A percentile compares a stretch with the other conserved stretches of the same genome.
Evolutionary conservation across 1,140 invertebrate species (phyloP).

Genomic region (Nymphalis io): DNA sequence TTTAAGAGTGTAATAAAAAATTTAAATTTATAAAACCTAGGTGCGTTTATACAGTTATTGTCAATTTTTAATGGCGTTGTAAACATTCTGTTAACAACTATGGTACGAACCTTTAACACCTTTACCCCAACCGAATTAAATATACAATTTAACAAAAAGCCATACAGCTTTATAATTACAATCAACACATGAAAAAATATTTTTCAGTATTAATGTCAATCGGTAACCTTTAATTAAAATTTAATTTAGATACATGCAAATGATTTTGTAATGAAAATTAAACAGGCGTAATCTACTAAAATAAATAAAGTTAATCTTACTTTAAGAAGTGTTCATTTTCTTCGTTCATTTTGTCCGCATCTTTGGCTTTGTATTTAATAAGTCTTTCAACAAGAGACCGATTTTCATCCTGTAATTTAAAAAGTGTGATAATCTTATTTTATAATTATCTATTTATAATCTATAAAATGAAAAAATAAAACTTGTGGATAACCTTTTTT

Average conservation of each 20-base stretch:
- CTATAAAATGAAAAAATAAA: slow-evolving; percentile 8
- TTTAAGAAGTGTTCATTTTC: slow-evolving; percentile 96
- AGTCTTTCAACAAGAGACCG: slow-evolving; percentile 91
- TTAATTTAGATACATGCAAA: slow-evolving; percentile 19
- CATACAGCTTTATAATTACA: slow-evolving; percentile 9
- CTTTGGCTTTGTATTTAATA: slow-evolving; percentile 94
- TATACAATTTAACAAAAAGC: slow-evolving; percentile 23
- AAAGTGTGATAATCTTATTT: not conserved
- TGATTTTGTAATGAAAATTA: slow-evolving; percentile 15
- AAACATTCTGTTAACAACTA: slow-evolving; percentile 25
- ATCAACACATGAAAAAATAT: not conserved
- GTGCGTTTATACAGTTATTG: slow-evolving; percentile 22
- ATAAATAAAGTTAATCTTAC: slow-evolving; percentile 79
- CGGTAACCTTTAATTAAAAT: not conserved
- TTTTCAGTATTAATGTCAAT: not conserved
- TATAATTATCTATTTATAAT: not conserved
- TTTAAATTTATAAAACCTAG: slow-evolving; percentile 1
- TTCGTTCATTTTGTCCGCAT: slow-evolving; percentile 96
- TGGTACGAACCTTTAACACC: slow-evolving; percentile 32
- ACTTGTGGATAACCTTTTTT: slow-evolving; percentile 32
- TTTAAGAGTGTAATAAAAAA: not conserved
- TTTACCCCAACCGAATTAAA: slow-evolving; percentile 25
- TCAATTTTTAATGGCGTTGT: not conserved
- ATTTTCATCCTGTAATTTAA: slow-evolving; percentile 91
- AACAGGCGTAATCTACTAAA: slow-evolving; percentile 17